A percentile compares a stretch with the other conserved stretches of the same genome.
phyloP scores from a whole-genome alignment of 2,888 invertebrate genomes.

The Formica aserva region DNA sequence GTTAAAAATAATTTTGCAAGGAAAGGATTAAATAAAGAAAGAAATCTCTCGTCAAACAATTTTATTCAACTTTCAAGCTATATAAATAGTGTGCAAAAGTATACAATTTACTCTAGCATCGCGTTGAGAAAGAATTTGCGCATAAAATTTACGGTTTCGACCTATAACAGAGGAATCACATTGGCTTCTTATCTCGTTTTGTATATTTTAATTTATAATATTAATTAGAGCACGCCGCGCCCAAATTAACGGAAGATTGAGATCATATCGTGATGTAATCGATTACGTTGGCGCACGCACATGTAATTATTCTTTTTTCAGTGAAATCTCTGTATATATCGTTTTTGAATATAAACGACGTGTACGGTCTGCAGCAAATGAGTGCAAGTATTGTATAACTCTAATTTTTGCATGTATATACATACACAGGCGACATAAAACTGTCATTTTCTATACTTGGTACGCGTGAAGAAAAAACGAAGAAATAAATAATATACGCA shows the following conservation, averaged over 20 bases:
- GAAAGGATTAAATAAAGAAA: not conserved
- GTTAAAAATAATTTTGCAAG: not conserved
- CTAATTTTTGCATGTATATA: not conserved
- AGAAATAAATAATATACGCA: constrained; percentile 13
- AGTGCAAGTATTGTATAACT: not conserved
- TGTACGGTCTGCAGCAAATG: not conserved
- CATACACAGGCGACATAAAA: not conserved
- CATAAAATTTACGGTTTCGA: not conserved
- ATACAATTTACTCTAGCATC: not conserved
- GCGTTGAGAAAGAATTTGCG: not conserved
- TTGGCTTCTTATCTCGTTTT: not conserved
- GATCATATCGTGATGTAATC: not conserved
- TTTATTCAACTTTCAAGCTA: constrained; percentile 25
- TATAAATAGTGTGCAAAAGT: constrained; percentile 13
- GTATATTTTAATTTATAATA: not conserved
- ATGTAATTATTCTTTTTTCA: not conserved
- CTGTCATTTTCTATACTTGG: not conserved
- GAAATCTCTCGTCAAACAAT: not conserved
- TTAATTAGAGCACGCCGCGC: not conserved
- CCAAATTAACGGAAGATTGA: not conserved
- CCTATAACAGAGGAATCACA: not conserved
- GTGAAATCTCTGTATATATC: not conserved
- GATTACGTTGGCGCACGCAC: not conserved
- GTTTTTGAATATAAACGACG: not conserved
- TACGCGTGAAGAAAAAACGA: not conserved